Percentiles rank a stretch among this genome's conserved stretches.
Evolutionary conservation across 2,113 vertebrate species (phyloP).

Genomic region (Falcunculus frontatus): DNA sequence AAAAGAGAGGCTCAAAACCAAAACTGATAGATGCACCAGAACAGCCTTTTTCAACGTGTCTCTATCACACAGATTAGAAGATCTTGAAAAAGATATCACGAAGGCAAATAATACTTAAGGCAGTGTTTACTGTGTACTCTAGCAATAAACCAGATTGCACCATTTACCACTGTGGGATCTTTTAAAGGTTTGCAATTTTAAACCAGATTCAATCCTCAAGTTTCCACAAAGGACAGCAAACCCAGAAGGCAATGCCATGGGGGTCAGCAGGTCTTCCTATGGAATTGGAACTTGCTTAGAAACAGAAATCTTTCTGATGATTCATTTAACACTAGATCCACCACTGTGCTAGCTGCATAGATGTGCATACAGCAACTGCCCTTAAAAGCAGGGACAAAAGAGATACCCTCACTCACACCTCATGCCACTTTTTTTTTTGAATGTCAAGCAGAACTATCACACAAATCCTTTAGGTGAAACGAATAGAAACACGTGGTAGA

Average conservation of each 20-base stretch:
- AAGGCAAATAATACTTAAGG: background rate
- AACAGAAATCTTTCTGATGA: background rate
- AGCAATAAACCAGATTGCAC: background rate
- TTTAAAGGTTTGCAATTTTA: background rate
- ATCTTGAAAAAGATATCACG: background rate
- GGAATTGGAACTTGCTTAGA: background rate
- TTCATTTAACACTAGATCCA: background rate
- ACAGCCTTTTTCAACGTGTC: background rate
- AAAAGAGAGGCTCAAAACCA: background rate
- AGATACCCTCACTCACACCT: background rate
- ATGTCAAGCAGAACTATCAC: background rate
- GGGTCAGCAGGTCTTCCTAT: background rate
- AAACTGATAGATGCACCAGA: background rate
- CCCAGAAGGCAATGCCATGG: background rate
- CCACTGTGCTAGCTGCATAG: background rate
- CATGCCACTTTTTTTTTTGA: background rate
- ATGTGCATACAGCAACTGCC: background rate
- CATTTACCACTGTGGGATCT: rapidly evolving
- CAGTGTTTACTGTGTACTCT: background rate
- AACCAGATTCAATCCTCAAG: background rate
- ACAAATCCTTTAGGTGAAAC: background rate
- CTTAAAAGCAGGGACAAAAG: background rate
- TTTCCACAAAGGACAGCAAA: background rate
- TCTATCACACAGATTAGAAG: background rate
- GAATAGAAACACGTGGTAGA: background rate